phyloP scores from a whole-genome alignment of 1,140 invertebrate genomes.

The Drosophila bocqueti region DNA sequence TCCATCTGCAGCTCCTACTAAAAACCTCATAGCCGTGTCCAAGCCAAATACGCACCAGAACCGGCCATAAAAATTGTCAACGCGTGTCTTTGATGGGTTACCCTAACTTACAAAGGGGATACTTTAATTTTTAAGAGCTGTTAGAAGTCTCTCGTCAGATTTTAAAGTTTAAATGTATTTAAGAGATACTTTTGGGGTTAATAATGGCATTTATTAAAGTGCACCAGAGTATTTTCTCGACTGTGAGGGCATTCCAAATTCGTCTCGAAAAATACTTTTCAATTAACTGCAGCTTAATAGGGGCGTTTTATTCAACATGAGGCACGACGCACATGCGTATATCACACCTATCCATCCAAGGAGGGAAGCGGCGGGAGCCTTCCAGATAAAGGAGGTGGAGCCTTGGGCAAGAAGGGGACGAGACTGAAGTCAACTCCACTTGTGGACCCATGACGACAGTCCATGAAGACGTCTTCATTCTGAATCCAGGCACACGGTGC shows the following conservation, averaged over 20 bases:
- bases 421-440: neutral
- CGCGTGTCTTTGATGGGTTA: constrained; percentile 48
- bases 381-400: neutral
- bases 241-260: constrained; percentile 10
- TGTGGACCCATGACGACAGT: neutral
- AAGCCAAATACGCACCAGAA: constrained; percentile 73
- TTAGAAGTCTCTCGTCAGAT: neutral
- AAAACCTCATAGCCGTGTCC: constrained; percentile 23
- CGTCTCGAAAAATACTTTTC: constrained; percentile 4
- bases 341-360: constrained; percentile 29
- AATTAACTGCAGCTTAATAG: constrained; percentile 63
- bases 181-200: neutral
- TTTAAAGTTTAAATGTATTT: neutral
- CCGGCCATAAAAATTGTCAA: constrained; percentile 79
- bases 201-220: neutral
- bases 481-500: constrained; percentile 31
- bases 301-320: constrained; percentile 75
- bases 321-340: constrained; percentile 66
- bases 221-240: neutral
- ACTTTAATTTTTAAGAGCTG: neutral
- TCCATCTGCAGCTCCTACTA: constrained; percentile 15
- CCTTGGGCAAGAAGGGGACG: constrained; percentile 6
- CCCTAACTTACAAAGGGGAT: neutral
- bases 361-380: constrained; percentile 4
- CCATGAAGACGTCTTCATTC: constrained; percentile 54